phyloP scores from a whole-genome alignment of 2,888 invertebrate genomes.

The Buathra laborator region DNA sequence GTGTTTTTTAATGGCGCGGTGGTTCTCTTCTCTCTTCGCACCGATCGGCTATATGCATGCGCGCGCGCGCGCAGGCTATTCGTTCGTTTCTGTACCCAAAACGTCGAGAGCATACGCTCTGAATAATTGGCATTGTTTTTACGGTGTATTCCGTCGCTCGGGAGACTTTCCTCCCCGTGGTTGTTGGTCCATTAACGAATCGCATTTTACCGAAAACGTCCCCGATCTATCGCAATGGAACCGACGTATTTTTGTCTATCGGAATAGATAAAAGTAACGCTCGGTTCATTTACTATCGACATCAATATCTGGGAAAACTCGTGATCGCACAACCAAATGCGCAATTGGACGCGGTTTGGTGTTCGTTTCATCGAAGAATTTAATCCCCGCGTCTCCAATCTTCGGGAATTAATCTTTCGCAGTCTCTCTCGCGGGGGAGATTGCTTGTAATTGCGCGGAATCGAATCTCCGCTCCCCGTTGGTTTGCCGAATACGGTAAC shows the following conservation, averaged over 20 bases:
- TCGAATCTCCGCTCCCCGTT: constrained; percentile 9
- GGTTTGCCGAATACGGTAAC: constrained; percentile 20
- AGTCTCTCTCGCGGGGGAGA: constrained; percentile 6
- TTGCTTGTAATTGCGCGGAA: constrained; percentile 9
- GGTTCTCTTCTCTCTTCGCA: constrained; percentile 1
- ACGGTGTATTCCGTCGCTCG: neutral
- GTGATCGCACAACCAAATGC: neutral
- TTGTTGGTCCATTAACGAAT: constrained; percentile 17
- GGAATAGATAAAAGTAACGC: neutral
- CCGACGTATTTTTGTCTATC: neutral
- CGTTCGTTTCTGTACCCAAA: constrained; percentile 9
- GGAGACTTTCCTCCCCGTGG: neutral
- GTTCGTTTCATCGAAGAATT: neutral
- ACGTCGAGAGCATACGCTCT: neutral
- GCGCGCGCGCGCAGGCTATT: neutral
- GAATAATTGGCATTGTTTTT: constrained; percentile 53
- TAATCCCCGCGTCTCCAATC: neutral
- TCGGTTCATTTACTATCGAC: neutral
- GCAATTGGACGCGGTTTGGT: neutral
- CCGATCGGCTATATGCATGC: neutral
- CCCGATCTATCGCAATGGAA: neutral
- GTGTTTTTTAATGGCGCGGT: constrained; percentile 41
- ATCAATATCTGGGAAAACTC: neutral
- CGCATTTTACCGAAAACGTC: constrained; percentile 10
- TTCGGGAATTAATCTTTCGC: neutral